Evolutionary conservation across 1,140 invertebrate genomes (phyloP).

Genomic region (Drosophila mayri): DNA sequence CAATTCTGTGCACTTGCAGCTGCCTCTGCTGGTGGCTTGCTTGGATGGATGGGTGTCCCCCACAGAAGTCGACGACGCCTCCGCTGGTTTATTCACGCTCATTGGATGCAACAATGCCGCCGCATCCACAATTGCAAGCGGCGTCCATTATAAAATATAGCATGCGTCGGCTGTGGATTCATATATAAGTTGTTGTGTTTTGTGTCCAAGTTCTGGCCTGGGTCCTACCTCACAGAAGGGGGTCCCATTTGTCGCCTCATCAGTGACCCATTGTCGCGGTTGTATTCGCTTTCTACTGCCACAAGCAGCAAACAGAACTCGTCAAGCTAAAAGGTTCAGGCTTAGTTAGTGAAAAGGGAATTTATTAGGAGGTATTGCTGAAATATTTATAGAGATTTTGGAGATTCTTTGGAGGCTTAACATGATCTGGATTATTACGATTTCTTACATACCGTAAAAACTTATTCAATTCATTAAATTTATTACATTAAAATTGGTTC

Average conservation of each 20-base stretch:
- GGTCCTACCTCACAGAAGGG: constrained; percentile 34
- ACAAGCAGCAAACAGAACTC: neutral
- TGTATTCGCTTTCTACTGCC: constrained; percentile 16
- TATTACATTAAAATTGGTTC: neutral
- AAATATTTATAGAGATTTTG: neutral
- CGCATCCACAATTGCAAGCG: constrained; percentile 30
- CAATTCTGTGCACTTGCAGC: constrained; percentile 35
- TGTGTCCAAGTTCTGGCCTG: constrained; percentile 15
- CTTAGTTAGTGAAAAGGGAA: neutral
- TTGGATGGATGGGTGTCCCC: constrained; percentile 16
- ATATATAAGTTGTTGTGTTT: constrained; percentile 5
- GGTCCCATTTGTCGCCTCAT: constrained; percentile 23
- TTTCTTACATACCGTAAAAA: neutral
- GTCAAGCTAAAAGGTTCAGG: neutral
- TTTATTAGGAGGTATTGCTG: neutral
- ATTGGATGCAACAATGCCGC: constrained; percentile 42
- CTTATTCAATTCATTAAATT: neutral
- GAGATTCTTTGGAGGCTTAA: neutral
- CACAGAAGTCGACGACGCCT: constrained; percentile 39
- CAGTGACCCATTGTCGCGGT: constrained; percentile 19
- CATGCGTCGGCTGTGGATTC: neutral
- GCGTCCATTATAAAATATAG: constrained; percentile 22
- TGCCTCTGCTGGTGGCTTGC: constrained; percentile 6
- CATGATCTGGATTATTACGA: too few relatives aligned
- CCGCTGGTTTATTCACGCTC: constrained; percentile 39